phyloP scores from a whole-genome alignment of 2,797 vertebrate species.

The Phaenicophaeus curvirostris region DNA sequence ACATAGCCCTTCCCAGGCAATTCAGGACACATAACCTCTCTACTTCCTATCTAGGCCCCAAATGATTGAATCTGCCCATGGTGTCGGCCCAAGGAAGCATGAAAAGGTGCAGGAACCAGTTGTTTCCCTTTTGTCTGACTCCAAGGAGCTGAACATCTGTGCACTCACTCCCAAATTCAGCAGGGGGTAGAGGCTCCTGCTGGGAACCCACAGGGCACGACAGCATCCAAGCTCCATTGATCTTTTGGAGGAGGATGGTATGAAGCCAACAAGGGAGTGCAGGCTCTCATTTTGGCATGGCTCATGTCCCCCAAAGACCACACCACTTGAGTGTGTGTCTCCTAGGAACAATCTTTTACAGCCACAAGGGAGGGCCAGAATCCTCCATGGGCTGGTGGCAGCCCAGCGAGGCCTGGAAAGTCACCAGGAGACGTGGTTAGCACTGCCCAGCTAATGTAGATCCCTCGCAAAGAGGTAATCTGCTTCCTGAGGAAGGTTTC shows the following conservation, averaged over 20 bases:
- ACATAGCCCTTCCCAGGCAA: background rate
- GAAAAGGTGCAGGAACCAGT: slow-evolving; percentile 56
- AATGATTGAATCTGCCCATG: slow-evolving; percentile 9
- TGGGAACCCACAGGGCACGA: background rate
- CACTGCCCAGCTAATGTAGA: rapidly evolving
- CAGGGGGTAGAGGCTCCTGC: background rate
- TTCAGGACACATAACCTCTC: background rate
- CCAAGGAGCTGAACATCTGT: slow-evolving; percentile 36
- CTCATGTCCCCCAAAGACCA: background rate
- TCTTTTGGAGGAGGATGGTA: background rate
- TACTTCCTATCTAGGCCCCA: background rate
- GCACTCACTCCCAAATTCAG: background rate
- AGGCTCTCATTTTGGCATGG: rapidly evolving
- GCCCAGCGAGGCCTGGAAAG: background rate
- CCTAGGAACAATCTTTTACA: background rate
- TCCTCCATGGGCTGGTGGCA: background rate
- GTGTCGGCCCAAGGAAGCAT: slow-evolving; percentile 32
- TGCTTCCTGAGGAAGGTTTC: rapidly evolving
- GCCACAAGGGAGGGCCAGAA: background rate
- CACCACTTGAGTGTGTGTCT: background rate
- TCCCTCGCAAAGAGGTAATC: background rate
- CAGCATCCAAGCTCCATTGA: background rate
- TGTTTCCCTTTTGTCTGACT: slow-evolving; percentile 48
- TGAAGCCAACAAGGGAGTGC: background rate
- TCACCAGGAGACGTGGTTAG: background rate